Base-by-base conservation (phyloP, 2,113 vertebrate species). In the Rhodinocichla rosea region DNA sequence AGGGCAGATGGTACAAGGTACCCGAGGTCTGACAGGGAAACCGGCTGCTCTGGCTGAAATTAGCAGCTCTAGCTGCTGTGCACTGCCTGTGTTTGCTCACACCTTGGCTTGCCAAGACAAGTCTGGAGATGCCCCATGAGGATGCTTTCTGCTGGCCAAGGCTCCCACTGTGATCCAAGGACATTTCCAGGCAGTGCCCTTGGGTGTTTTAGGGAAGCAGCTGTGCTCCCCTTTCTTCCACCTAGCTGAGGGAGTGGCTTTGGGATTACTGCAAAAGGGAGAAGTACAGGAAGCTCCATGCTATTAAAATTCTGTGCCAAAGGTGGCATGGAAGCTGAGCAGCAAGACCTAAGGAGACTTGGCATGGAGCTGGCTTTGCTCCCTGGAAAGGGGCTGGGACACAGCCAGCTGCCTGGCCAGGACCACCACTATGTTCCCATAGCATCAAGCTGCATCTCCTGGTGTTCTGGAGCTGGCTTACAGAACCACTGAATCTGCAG, bases 1-100 rank as follows among this genome's bases (percentile, higher is more conserved):
- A 78, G 64, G 90, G 92, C 90, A 96, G 90, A 85, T 94, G 91
- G 94, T 69, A 49, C 67, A 28, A 74, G 0, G 8, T 77, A 86
- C 33, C 55, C 6, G 20, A 83, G 79, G 19, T 63, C 74, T 0
- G 1, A 77, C 60, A 59, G 87, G 68, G 75, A 85, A 83, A 35
- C 81, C 0, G 7, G 30, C 89, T 91, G 89, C 78, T 88, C 74
- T 57, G 30, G 63, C 93, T 94, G 94, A 90, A 92, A 86, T 85
- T 35, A 91, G 95, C 82, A 88, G 45, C 76, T 74, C 24, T 74
- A 47, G 49, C 80, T 8, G 20, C 83, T 23, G 39, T 19, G 59
- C 2, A 2, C 45, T 77, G 67, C 74, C 65, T 0, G 0, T 35
- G 42, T 39, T 84, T 74, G 53, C 70, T 94, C 50, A 3, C 63